These are phyloP conservation scores for Conus betulinus DNA, from an alignment of 1,140 invertebrate species.

Conservation along the genomic window DNA sequence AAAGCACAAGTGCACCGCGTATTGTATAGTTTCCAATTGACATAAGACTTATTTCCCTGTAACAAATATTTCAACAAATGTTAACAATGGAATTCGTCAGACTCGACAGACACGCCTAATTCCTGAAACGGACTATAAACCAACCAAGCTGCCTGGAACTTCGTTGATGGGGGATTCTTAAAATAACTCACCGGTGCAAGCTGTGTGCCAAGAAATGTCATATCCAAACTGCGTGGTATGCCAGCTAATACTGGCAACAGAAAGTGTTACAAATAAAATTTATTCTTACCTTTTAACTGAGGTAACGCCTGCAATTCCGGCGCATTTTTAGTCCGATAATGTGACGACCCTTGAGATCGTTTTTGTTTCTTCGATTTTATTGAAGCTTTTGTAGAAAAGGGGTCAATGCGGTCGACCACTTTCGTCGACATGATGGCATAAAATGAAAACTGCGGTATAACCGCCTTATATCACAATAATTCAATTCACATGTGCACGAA, in stretches of 20 bases:
- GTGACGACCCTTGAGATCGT: slow-evolving; percentile 76
- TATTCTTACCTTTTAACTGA: slow-evolving; percentile 73
- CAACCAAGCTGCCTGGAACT: slow-evolving; percentile 26
- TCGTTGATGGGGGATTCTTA: slow-evolving; percentile 35
- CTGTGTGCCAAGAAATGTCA: slow-evolving; percentile 37
- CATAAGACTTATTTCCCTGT: too few relatives aligned
- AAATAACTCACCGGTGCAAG: slow-evolving; percentile 34
- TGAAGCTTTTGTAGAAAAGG: slow-evolving; percentile 73
- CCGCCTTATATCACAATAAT: slow-evolving; percentile 39
- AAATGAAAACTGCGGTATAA: slow-evolving; percentile 40
- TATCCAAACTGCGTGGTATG: slow-evolving; percentile 12
- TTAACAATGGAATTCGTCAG: not conserved
- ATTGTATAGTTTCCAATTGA: too few relatives aligned
- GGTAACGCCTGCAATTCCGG: slow-evolving; percentile 74
- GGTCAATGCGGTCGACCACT: slow-evolving; percentile 73
- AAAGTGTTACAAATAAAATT: slow-evolving; percentile 9
- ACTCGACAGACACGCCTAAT: not conserved
- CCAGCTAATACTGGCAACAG: not conserved
- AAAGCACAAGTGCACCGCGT: too few relatives aligned
- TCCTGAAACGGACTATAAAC: slow-evolving; percentile 39
- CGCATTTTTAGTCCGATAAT: slow-evolving; percentile 75
- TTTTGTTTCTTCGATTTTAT: slow-evolving; percentile 76
- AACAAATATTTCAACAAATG: too few relatives aligned
- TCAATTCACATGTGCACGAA: slow-evolving; percentile 48
- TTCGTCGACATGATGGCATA: slow-evolving; percentile 70